Evolutionary conservation across 2,797 vertebrate species (phyloP), one percentile per base, ranked within the genome.

Genomic region (Pipistrellus nathusii): DNA sequence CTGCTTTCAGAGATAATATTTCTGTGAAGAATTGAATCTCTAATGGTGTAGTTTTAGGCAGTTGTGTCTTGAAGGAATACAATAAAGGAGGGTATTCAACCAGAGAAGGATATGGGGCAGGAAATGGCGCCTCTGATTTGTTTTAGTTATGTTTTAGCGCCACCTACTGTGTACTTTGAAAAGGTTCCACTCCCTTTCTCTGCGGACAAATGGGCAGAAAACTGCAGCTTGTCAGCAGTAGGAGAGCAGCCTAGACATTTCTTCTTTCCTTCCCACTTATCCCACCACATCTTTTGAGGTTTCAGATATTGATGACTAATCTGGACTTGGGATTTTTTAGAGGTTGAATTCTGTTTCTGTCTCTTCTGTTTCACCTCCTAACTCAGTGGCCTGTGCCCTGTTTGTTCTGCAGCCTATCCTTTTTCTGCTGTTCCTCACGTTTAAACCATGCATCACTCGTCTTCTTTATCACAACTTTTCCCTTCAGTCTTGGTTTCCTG

Each of bases 131-230:
- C 32, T 53, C 20, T 83, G 32, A 5, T 57, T 89, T 82, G 41
- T 25, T 88, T 89, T 66, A 85, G 25, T 30, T 83, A 7, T 91
- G 41, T 51, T 23, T 57, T 84, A 46, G 83, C 14, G 72, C 97
- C 97, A 95, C 80, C 97, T 97, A 66, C 90, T 95, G 97, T 94
- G 8, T 12, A 59, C 1, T 23, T 55, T 9, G 11, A 92, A 46
- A 32, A 77, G 23, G 9, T 87, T 95, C 64, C 51, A 41, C 20
- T 91, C n/a, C 32, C 46, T 84, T 91, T 91, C 44, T 51, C 14
- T 4, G 11, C 8, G 20, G 27, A 27, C n/a, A 35, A 82, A 18
- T 59, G 48, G 55, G 14, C 23, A 32, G 69, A 75, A 69, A 21
- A 71, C 46, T 75, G 23, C 35, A 48, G 1, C 76, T 84, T 68